Percentiles rank a stretch among this genome's conserved stretches.
Evolutionary conservation across 2,113 vertebrate species (phyloP).

Genomic region (Epinephelus cyanopodus): DNA sequence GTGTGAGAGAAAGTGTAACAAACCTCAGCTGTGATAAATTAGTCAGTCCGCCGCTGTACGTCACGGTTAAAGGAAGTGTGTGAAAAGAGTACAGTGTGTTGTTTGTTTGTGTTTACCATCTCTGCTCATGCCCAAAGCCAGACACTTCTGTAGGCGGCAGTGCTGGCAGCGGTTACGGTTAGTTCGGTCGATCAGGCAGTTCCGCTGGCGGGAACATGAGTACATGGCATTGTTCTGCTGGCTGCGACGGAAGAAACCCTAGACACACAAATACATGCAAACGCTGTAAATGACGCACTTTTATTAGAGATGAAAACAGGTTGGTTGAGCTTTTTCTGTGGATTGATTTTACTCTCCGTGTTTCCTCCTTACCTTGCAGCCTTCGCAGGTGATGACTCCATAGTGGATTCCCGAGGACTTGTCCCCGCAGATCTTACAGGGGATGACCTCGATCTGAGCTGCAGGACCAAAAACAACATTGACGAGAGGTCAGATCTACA

Average conservation of each 20-base stretch:
- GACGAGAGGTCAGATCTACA: conserved; percentile 19
- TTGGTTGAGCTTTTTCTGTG: neutral
- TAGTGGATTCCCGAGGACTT: conserved; percentile 96
- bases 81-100: neutral
- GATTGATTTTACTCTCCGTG: conserved; percentile 23
- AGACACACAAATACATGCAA: neutral
- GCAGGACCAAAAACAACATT: conserved; percentile 53
- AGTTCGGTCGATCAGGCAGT: conserved; percentile 93
- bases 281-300: neutral
- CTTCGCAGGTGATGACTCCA: conserved; percentile 91
- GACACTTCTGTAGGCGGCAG: conserved; percentile 90
- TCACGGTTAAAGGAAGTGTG: neutral
- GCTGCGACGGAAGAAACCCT: conserved; percentile 94
- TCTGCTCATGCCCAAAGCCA: conserved; percentile 92
- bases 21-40: neutral
- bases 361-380: conserved; percentile 85
- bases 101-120: conserved; percentile 87
- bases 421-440: conserved; percentile 95
- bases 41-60: neutral
- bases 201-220: conserved; percentile 93
- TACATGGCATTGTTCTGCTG: conserved; percentile 96
- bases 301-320: neutral
- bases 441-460: conserved; percentile 96
- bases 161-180: conserved; percentile 94
- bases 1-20: neutral